Conservation (phyloP, 2,888 invertebrate genomes). For the Dasysyrphus tricinctus region DNA sequence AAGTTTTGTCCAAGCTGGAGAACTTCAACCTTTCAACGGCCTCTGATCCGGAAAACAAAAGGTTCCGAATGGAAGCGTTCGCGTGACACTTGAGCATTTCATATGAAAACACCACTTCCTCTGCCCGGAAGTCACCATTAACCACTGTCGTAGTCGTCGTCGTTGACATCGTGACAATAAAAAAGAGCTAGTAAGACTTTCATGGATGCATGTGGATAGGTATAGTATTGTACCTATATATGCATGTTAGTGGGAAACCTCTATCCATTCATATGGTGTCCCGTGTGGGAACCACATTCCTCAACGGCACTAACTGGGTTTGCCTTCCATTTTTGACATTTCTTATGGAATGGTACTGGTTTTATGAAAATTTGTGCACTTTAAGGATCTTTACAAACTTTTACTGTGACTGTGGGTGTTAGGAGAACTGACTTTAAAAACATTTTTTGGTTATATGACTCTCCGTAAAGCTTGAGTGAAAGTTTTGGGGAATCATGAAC, state of each 20-base stretch:
- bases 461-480: too few relatives aligned
- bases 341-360: constrained; percentile 20
- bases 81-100: constrained; percentile 73
- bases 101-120: constrained; percentile 66
- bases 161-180: constrained; percentile 71
- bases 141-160: constrained; percentile 62
- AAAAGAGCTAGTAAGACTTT: constrained; percentile 32
- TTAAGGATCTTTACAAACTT: too few relatives aligned
- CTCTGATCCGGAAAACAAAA: constrained; percentile 70
- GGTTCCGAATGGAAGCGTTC: constrained; percentile 69
- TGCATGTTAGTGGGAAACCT: constrained; percentile 3
- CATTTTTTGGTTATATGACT: too few relatives aligned
- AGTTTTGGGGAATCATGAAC: too few relatives aligned
- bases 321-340: constrained; percentile 11
- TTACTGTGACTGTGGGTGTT: too few relatives aligned
- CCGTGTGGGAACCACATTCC: constrained; percentile 62
- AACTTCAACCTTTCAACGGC: constrained; percentile 59
- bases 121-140: constrained; percentile 74
- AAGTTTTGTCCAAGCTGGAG: constrained; percentile 70
- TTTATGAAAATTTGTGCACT: not conserved
- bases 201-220: not conserved
- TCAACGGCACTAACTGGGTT: constrained; percentile 40
- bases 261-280: constrained; percentile 20
- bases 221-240: too few relatives aligned
- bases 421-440: too few relatives aligned